Evolutionary conservation across 2,888 invertebrate species (phyloP).

Genomic region (Harpalus rufipes): DNA sequence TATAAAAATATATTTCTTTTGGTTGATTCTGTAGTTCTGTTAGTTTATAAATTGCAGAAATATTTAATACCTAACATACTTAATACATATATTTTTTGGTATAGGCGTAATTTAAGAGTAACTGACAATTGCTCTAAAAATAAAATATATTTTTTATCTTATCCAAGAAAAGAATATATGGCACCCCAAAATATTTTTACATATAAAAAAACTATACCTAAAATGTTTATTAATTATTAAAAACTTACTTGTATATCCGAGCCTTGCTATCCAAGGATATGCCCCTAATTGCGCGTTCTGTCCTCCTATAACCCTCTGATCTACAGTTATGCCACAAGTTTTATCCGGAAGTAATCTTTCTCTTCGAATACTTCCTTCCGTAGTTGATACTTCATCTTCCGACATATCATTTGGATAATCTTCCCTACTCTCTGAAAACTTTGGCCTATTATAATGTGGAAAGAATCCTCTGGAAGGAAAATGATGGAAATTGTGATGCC

Average conservation of each 20-base stretch:
- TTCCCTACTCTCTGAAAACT: conserved; percentile 17
- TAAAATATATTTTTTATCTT: too few species aligned
- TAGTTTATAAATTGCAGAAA: too few species aligned
- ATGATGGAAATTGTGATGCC: background rate
- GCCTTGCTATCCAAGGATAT: conserved; percentile 70
- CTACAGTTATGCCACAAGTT: conserved; percentile 62
- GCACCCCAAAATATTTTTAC: too few species aligned
- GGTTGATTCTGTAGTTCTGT: too few species aligned
- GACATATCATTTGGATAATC: conserved; percentile 36
- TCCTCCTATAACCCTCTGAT: conserved; percentile 68
- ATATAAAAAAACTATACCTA: too few species aligned
- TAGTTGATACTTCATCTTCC: conserved; percentile 14
- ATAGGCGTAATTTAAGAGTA: too few species aligned
- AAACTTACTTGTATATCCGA: conserved; percentile 68
- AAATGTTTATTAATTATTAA: background rate
- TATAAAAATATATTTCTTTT: too few species aligned
- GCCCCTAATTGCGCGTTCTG: conserved; percentile 62
- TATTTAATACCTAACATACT: too few species aligned
- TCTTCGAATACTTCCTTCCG: conserved; percentile 24
- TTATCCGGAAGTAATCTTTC: conserved; percentile 57
- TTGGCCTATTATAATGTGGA: background rate
- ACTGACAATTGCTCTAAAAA: too few species aligned
- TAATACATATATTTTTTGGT: too few species aligned
- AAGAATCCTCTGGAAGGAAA: background rate
- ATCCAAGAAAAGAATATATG: too few species aligned